A percentile compares a stretch with the other conserved stretches of the same genome.
Conservation (phyloP, 1,140 invertebrate species). For the Drosophila kepulauana region DNA sequence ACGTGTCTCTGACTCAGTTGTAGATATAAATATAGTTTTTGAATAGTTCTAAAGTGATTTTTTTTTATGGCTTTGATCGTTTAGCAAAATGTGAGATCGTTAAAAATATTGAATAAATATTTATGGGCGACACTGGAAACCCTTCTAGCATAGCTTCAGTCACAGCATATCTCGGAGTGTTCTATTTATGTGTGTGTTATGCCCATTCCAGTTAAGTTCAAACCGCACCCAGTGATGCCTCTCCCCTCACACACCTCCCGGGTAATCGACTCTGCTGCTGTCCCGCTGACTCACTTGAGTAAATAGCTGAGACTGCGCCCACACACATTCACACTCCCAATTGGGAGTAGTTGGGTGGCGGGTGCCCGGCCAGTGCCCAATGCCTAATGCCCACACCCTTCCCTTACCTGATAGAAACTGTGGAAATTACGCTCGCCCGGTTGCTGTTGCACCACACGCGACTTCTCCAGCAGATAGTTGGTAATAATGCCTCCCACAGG, state of each 20-base stretch:
- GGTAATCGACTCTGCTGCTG: slow-evolving; percentile 14
- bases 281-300: slow-evolving; percentile 69
- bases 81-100: no score
- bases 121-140: slow-evolving; percentile 24
- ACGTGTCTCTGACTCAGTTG: background rate
- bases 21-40: background rate
- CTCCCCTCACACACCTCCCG: slow-evolving; percentile 8
- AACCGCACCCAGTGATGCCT: slow-evolving; percentile 16
- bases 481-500: slow-evolving; percentile 98
- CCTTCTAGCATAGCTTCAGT: background rate
- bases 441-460: slow-evolving; percentile 96
- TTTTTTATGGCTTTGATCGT: slow-evolving; percentile 5
- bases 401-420: slow-evolving; percentile 96
- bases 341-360: background rate
- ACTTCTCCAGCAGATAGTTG: slow-evolving; percentile 99
- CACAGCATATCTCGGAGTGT: background rate
- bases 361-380: background rate
- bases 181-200: slow-evolving; percentile 18
- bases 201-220: background rate
- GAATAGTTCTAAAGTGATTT: background rate
- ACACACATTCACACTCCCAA: slow-evolving; percentile 36
- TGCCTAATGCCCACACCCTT: background rate
- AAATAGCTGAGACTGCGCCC: slow-evolving; percentile 48
- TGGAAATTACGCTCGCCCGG: slow-evolving; percentile 98
- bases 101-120: slow-evolving; percentile 20